phyloP scores from a whole-genome alignment of 1,140 invertebrate genomes.

The Listronotus oregonensis region DNA sequence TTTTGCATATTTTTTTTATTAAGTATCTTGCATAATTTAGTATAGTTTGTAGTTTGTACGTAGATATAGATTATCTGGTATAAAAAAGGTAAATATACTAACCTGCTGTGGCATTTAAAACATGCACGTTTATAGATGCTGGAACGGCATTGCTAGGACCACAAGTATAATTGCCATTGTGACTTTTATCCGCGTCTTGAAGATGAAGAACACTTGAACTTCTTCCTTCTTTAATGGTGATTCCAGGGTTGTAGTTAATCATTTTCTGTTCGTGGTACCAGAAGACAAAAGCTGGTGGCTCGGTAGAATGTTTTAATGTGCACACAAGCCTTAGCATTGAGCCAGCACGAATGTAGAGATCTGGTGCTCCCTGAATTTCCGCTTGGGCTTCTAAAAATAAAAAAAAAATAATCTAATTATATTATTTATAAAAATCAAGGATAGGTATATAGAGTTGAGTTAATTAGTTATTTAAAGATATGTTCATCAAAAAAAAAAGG shows the following conservation, averaged over 20 bases:
- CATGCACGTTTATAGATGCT: conserved; percentile 71
- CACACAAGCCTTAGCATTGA: conserved; percentile 74
- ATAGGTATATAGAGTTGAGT: too few relatives aligned
- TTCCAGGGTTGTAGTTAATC: conserved; percentile 72
- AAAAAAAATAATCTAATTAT: too few relatives aligned
- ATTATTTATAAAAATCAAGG: too few relatives aligned
- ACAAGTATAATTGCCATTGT: conserved; percentile 73
- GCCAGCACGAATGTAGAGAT: conserved; percentile 75
- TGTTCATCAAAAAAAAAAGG: too few relatives aligned
- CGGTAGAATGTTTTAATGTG: conserved; percentile 71
- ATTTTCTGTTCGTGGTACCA: conserved; percentile 77
- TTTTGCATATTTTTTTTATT: too few relatives aligned
- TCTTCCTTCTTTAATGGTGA: conserved; percentile 56
- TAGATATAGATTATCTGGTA: too few relatives aligned
- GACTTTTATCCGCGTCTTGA: conserved; percentile 61
- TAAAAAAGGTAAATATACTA: too few relatives aligned
- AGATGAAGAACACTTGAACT: conserved; percentile 62
- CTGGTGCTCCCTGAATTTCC: conserved; percentile 75
- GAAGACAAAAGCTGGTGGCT: conserved; percentile 77
- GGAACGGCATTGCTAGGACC: conserved; percentile 70
- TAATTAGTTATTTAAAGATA: neutral
- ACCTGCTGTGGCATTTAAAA: conserved; percentile 60
- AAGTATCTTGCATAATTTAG: too few relatives aligned
- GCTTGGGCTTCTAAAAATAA: conserved; percentile 69
- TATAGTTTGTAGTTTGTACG: too few relatives aligned